Evolutionary conservation across 2,888 invertebrate genomes (phyloP).

Genomic region (Drosophila gaucha): DNA sequence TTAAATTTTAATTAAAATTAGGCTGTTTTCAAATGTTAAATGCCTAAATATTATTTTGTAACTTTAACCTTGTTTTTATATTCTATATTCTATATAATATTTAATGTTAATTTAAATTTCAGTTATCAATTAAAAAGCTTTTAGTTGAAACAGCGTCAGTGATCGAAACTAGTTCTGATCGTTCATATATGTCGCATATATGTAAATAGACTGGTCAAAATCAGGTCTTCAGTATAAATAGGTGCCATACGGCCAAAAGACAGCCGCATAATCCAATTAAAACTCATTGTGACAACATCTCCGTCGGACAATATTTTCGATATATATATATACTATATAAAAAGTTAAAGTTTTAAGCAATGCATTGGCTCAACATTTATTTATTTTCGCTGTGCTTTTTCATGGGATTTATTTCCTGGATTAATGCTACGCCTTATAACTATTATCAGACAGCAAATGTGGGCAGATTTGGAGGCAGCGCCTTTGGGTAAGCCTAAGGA

Average conservation of each 20-base stretch:
- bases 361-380: slow-evolving; percentile 11
- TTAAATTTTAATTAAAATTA: neutral
- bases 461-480: slow-evolving; percentile 11
- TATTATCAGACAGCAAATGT: slow-evolving; percentile 9
- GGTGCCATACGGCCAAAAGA: slow-evolving; percentile 14
- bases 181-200: slow-evolving; percentile 5
- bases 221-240: slow-evolving; percentile 46
- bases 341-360: neutral
- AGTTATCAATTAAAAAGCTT: neutral
- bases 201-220: slow-evolving; percentile 32
- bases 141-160: slow-evolving; percentile 7
- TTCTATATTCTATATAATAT: neutral
- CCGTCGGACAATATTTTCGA: slow-evolving; percentile 5
- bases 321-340: neutral
- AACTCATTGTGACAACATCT: slow-evolving; percentile 26
- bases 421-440: slow-evolving; percentile 18
- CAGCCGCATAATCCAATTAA: slow-evolving; percentile 16
- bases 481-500: slow-evolving; percentile 31
- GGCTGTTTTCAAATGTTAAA: too few relatives aligned
- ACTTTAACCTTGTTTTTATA: neutral
- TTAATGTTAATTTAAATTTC: slow-evolving; percentile 14
- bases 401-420: slow-evolving; percentile 1
- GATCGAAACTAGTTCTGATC: slow-evolving; percentile 39
- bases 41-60: neutral
- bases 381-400: slow-evolving; percentile 12